A percentile compares a stretch with the other conserved stretches of the same genome.
phyloP scores from a whole-genome alignment of 1,140 invertebrate species.

The Gonioctena quinquepunctata region DNA sequence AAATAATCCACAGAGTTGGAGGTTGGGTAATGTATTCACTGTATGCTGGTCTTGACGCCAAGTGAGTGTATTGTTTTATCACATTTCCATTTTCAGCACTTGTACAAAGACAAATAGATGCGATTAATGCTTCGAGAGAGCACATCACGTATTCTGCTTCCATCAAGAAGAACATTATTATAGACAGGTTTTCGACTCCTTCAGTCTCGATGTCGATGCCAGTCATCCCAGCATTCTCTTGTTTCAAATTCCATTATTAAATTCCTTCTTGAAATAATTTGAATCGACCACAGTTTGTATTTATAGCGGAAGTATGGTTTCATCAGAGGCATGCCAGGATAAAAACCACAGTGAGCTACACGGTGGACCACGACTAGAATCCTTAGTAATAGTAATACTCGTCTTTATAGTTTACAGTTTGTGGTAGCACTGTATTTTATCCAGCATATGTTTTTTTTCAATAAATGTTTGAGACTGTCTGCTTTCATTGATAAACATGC shows the following conservation, averaged over 20 bases:
- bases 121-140: neutral
- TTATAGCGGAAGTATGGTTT: neutral
- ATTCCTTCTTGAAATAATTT: neutral
- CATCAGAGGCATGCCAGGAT: neutral
- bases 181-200: neutral
- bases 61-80: neutral
- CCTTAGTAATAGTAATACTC: too few relatives aligned
- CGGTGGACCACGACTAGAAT: neutral
- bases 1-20: too few relatives aligned
- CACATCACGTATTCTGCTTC: neutral
- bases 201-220: neutral
- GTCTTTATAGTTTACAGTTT: too few relatives aligned
- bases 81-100: neutral
- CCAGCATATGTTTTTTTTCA: too few relatives aligned
- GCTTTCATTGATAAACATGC: too few relatives aligned
- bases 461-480: too few relatives aligned
- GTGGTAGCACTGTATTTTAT: too few relatives aligned
- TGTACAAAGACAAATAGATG: neutral
- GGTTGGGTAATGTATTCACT: too few relatives aligned
- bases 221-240: neutral
- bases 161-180: neutral
- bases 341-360: neutral
- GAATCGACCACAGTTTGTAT: neutral
- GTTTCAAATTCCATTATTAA: neutral
- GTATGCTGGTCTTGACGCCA: neutral